A percentile compares a stretch with the other conserved stretches of the same genome.
phyloP scores from a whole-genome alignment of 2,113 vertebrate species.

The Podiceps cristatus region DNA sequence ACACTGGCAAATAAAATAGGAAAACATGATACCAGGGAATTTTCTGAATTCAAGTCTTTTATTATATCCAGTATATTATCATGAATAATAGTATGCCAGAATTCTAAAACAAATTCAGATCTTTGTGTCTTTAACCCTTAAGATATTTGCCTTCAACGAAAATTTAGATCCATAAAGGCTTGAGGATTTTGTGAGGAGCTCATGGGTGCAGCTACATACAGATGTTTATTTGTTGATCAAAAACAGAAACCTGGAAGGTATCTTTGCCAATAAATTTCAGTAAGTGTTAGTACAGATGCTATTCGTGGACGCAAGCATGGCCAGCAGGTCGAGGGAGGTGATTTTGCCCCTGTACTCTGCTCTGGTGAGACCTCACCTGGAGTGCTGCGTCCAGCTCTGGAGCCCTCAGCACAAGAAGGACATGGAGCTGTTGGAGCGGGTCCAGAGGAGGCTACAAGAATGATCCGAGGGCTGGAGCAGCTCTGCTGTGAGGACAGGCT shows the following conservation, averaged over 20 bases:
- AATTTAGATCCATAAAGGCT: neutral
- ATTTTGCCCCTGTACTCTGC: too few relatives aligned
- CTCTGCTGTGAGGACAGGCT: too few relatives aligned
- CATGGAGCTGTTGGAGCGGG: too few relatives aligned
- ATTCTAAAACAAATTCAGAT: neutral
- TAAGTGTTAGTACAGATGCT: neutral
- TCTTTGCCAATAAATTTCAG: neutral
- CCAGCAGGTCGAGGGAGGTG: too few relatives aligned
- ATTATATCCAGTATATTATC: neutral
- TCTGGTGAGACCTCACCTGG: too few relatives aligned
- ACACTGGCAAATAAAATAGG: neutral
- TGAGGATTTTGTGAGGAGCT: neutral
- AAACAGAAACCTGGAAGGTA: neutral
- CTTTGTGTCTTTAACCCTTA: neutral
- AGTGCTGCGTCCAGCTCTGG: too few relatives aligned
- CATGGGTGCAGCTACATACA: neutral
- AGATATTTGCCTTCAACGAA: neutral
- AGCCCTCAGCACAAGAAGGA: too few relatives aligned
- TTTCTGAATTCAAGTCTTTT: neutral
- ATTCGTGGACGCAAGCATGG: neutral
- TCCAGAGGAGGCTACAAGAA: too few relatives aligned
- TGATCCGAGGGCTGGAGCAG: too few relatives aligned
- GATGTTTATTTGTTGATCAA: neutral
- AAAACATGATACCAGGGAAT: neutral
- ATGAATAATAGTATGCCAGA: neutral